Evolutionary conservation across 2,113 vertebrate genomes (phyloP).

Genomic region (Esox niger): DNA sequence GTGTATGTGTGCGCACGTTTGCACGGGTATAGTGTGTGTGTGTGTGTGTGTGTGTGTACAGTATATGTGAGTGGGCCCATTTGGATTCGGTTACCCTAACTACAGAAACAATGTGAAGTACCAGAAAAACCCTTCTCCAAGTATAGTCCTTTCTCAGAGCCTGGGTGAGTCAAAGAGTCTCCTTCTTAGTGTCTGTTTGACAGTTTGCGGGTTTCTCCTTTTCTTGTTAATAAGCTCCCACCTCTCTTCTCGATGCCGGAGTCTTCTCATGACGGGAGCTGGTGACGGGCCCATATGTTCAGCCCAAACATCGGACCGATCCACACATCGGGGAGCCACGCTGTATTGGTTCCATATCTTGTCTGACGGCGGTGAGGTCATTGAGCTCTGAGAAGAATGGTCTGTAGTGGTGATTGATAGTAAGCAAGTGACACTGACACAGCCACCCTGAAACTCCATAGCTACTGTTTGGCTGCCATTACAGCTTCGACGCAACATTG

Average conservation of each 20-base stretch:
- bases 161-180: slow-evolving; percentile 52
- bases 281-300: slow-evolving; percentile 60
- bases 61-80: not conserved
- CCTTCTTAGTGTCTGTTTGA: slow-evolving; percentile 37
- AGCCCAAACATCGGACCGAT: slow-evolving; percentile 50
- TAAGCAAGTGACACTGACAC: slow-evolving; percentile 39
- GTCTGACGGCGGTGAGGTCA: slow-evolving; percentile 65
- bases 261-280: slow-evolving; percentile 47
- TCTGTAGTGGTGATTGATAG: slow-evolving; percentile 21
- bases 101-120: slow-evolving; percentile 43
- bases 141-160: slow-evolving; percentile 42
- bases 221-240: slow-evolving; percentile 52
- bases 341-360: slow-evolving; percentile 71
- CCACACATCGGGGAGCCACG: slow-evolving; percentile 50
- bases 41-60: not conserved
- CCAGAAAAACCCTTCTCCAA: slow-evolving; percentile 54
- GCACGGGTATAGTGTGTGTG: too few relatives aligned
- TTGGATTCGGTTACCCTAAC: slow-evolving; percentile 11
- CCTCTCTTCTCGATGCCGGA: slow-evolving; percentile 31
- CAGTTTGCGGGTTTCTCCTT: slow-evolving; percentile 43
- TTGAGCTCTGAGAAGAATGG: slow-evolving; percentile 20
- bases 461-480: slow-evolving; percentile 48
- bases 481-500: slow-evolving; percentile 33
- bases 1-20: not conserved
- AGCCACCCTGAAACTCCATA: slow-evolving; percentile 41